Evolutionary conservation across 2,888 invertebrate species (phyloP).

Genomic region (Spialia ferax): DNA sequence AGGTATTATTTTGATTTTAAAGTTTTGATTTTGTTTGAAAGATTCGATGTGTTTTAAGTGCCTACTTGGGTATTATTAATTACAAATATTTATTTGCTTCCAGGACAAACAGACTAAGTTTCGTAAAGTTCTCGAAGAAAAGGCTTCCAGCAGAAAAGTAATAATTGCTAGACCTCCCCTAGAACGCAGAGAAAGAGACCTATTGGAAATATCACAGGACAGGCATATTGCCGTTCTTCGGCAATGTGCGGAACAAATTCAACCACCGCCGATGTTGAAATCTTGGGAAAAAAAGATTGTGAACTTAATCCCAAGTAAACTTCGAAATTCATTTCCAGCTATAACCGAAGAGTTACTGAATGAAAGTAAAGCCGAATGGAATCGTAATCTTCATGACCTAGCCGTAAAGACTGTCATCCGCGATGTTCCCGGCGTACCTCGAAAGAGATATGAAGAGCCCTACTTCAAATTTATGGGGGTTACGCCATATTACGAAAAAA

Average conservation of each 20-base stretch:
- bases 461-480: conserved; percentile 88
- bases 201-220: conserved; percentile 78
- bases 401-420: conserved; percentile 89
- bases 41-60: no score
- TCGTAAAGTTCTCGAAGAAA: conserved; percentile 72
- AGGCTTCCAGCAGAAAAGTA: conserved; percentile 71
- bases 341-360: conserved; percentile 82
- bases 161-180: conserved; percentile 63
- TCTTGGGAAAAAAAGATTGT: conserved; percentile 88
- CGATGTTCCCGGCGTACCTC: conserved; percentile 84
- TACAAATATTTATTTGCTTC: conserved; percentile 47
- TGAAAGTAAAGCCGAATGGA: conserved; percentile 87
- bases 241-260: conserved; percentile 85
- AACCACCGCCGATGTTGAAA: conserved; percentile 87
- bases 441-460: conserved; percentile 75
- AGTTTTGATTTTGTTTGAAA: no score
- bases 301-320: conserved; percentile 81
- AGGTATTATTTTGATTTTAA: no score
- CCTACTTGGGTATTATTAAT: no score
- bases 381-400: conserved; percentile 86
- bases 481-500: conserved; percentile 87
- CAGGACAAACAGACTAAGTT: conserved; percentile 78
- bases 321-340: conserved; percentile 85
- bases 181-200: conserved; percentile 72
- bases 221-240: conserved; percentile 85